Evolutionary conservation across 2,888 invertebrate genomes (phyloP).

Genomic region (Caradrina kadenii): DNA sequence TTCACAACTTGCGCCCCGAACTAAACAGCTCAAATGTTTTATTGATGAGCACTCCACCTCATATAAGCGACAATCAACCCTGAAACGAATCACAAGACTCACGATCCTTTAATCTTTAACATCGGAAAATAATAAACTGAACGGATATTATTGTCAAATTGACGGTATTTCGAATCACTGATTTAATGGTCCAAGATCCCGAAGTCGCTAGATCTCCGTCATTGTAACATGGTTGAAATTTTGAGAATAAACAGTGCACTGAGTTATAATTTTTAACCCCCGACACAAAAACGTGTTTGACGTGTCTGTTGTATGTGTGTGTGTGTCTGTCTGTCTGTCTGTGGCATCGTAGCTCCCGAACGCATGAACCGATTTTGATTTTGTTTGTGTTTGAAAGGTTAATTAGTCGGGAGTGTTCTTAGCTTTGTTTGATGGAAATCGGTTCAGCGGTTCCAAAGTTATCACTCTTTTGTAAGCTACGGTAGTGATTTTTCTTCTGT

Average conservation of each 20-base stretch:
- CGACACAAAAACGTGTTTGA: no score
- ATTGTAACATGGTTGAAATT: background rate
- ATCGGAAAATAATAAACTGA: constrained; percentile 31
- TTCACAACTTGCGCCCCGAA: background rate
- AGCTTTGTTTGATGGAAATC: no score
- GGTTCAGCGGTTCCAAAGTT: no score
- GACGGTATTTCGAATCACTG: background rate
- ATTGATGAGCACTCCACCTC: constrained; percentile 45
- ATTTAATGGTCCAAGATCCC: background rate
- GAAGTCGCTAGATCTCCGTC: background rate
- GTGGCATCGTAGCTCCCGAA: no score
- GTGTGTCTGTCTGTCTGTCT: no score
- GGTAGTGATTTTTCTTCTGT: no score
- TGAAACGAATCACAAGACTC: constrained; percentile 10
- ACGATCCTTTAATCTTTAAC: constrained; percentile 29
- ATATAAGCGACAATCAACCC: constrained; percentile 12
- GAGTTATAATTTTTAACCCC: no score
- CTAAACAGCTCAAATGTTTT: constrained; percentile 47
- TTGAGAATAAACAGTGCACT: background rate
- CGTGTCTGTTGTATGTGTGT: no score
- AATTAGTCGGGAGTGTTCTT: no score
- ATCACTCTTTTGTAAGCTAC: no score
- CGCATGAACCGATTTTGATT: no score
- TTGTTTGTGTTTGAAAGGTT: no score
- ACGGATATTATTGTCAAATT: constrained; percentile 12